Evolutionary conservation across 2,797 vertebrate species (phyloP).

Genomic region (Ptychobarbus kaznakovi): DNA sequence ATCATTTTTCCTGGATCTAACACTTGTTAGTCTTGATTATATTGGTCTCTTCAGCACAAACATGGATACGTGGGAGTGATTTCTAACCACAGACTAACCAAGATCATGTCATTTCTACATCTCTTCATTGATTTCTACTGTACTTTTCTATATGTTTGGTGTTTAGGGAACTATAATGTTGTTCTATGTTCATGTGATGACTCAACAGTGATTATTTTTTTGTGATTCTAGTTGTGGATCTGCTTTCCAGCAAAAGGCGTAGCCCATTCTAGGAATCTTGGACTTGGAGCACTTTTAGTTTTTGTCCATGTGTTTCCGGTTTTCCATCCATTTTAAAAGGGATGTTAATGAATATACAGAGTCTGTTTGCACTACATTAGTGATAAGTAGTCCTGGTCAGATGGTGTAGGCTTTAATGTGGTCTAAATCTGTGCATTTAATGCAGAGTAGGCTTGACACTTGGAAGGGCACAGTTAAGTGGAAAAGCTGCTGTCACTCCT

Average conservation of each 20-base stretch:
- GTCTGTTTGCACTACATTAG: constrained; percentile 19
- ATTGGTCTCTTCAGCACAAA: constrained; percentile 37
- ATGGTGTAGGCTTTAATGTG: constrained; percentile 24
- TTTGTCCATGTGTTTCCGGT: neutral
- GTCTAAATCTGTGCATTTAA: constrained; percentile 18
- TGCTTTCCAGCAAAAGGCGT: neutral
- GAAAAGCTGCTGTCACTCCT: constrained; percentile 21
- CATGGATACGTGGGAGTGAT: constrained; percentile 46
- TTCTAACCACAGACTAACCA: constrained; percentile 60
- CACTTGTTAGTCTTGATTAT: constrained; percentile 77
- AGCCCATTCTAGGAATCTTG: neutral
- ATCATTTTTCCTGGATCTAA: constrained; percentile 89
- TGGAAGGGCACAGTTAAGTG: constrained; percentile 20
- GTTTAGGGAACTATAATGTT: constrained; percentile 19
- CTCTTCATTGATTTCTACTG: neutral
- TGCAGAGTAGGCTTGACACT: constrained; percentile 21
- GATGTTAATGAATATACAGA: neutral
- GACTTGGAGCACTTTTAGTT: neutral
- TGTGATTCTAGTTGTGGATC: constrained; percentile 11
- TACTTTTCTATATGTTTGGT: constrained; percentile 36
- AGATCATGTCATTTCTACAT: constrained; percentile 24
- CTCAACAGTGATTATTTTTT: constrained; percentile 16
- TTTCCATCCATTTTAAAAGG: neutral
- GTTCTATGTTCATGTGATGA: constrained; percentile 28
- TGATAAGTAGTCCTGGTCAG: constrained; percentile 58